Evolutionary conservation across 2,113 vertebrate genomes (phyloP), one percentile per base, ranked within the genome.

Genomic region (Rhinogobius similis): DNA sequence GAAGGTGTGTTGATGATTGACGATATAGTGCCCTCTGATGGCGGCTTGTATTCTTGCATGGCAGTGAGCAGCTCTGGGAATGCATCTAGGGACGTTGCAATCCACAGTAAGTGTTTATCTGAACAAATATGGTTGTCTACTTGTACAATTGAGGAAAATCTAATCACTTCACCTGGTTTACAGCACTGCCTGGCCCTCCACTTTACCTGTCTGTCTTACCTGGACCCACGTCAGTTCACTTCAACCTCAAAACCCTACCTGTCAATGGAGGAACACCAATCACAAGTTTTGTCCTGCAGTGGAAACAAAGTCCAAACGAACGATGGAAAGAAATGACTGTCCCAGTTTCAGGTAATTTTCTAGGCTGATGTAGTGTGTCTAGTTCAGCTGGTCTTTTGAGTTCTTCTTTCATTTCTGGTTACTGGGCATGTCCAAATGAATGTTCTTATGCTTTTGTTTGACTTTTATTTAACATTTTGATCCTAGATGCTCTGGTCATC

Each of bases 21-120:
- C 36, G 80, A 89, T 0, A 66, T 93, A 21, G 44, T 68, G 77
- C 87, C 92, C 78, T 91, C 92, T 76, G 92, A 94, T 87, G 92
- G 92, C 1, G 93, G 91, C 20, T 24, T 90, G 26, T 94, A 93
- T 82, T 91, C 87, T 68, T 93, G 93, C 81, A 86, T 89, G 81
- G 93, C 91, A 59, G 76, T 79, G 72, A 89, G 86, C 65, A 0
- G 1, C 1, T 76, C 65, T 29, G 87, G 88, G 50, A 92, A 88
- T 67, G 82, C 82, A 66, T 90, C 86, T 1, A 72, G 87, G 75
- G 86, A 89, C 29, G 81, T 93, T 41, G 80, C 62, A 29, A 67
- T 94, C 67, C 58, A 84, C 46, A 93, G 93, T 93, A 90, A 90
- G 92, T 68, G 0, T 43, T 20, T 61, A 23, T 38, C 1, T 23